Evolutionary conservation across 1,140 invertebrate genomes (phyloP).

Genomic region (Cepaea nemoralis): DNA sequence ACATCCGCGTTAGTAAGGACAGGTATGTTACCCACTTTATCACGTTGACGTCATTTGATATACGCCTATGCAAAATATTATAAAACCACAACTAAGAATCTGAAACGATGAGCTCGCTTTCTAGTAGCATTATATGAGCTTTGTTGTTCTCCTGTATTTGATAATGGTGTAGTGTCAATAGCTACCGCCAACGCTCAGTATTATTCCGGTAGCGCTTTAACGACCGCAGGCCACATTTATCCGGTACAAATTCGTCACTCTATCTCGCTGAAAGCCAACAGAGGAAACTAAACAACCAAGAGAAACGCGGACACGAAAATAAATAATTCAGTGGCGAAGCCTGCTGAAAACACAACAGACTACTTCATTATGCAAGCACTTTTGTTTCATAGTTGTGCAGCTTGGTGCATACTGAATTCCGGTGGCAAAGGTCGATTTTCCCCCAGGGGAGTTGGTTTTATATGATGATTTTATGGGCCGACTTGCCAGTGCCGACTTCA

Average conservation of each 20-base stretch:
- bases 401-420: background rate
- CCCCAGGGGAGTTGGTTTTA: background rate
- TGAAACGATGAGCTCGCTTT: too few relatives aligned
- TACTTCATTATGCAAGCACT: slow-evolving; percentile 15
- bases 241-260: background rate
- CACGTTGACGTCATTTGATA: too few relatives aligned
- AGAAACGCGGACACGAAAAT: background rate
- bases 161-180: background rate
- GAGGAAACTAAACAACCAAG: background rate
- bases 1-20: too few relatives aligned
- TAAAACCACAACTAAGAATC: too few relatives aligned
- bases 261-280: background rate
- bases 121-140: too few relatives aligned
- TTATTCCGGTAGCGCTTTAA: slow-evolving; percentile 6
- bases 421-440: background rate
- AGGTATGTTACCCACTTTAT: too few relatives aligned
- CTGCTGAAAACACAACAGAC: background rate
- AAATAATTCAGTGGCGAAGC: slow-evolving; percentile 13
- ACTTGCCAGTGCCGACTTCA: background rate
- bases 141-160: background rate
- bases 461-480: background rate
- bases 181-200: background rate
- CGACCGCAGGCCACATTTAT: background rate
- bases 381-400: background rate
- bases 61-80: too few relatives aligned